Evolutionary conservation across 2,113 vertebrate species (phyloP).

Genomic region (Harpagus bidentatus): DNA sequence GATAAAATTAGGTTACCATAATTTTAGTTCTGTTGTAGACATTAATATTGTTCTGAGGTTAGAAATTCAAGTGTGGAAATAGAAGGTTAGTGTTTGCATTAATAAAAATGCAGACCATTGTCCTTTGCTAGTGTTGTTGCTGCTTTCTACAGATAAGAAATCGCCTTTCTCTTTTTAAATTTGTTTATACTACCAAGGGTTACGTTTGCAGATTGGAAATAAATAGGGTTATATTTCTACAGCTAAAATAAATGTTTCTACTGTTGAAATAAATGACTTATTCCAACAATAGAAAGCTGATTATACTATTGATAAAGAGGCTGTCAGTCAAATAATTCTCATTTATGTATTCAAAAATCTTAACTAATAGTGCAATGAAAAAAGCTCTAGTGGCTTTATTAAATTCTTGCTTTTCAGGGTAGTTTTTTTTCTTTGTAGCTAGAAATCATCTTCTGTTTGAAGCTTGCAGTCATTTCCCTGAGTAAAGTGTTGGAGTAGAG

Average conservation of each 20-base stretch:
- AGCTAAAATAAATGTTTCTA: slow-evolving; percentile 43
- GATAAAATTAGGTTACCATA: neutral
- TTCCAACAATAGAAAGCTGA: slow-evolving; percentile 27
- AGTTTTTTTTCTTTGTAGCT: neutral
- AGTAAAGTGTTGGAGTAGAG: neutral
- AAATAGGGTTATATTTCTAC: slow-evolving; percentile 57
- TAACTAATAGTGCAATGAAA: slow-evolving; percentile 56
- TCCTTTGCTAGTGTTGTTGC: neutral
- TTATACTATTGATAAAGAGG: slow-evolving; percentile 29
- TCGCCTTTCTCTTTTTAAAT: slow-evolving; percentile 9
- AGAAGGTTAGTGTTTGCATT: slow-evolving; percentile 8
- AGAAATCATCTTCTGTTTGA: neutral
- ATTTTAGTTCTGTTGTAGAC: slow-evolving; percentile 5
- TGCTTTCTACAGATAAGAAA: slow-evolving; percentile 58
- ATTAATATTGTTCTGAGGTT: neutral
- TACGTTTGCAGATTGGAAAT: slow-evolving; percentile 38
- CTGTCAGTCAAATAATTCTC: slow-evolving; percentile 49
- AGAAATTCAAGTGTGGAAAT: slow-evolving; percentile 1
- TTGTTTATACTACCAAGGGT: neutral
- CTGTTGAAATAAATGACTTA: slow-evolving; percentile 38
- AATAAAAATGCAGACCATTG: slow-evolving; percentile 7
- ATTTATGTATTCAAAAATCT: slow-evolving; percentile 54
- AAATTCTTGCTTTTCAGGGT: slow-evolving; percentile 32
- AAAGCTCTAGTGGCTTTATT: slow-evolving; percentile 29
- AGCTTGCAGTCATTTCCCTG: neutral